Evolutionary conservation across 2,888 invertebrate species (phyloP), one percentile per base, ranked within the genome.

Genomic region (Dolomedes plantarius): DNA sequence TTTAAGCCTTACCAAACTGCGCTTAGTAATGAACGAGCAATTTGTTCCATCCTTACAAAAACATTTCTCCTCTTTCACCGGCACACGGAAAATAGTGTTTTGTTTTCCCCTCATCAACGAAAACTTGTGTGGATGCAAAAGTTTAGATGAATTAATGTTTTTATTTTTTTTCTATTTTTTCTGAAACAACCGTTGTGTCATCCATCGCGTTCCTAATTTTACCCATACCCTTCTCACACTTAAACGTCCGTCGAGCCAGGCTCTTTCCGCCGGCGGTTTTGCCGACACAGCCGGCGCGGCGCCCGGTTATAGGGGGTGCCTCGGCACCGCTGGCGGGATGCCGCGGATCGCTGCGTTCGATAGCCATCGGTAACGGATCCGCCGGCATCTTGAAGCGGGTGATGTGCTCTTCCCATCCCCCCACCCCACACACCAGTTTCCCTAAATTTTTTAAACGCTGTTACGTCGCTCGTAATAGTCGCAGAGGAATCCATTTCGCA

Each of bases 361-460:
- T 56, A 56, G 56, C 56, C 56, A 56, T 56, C 56, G 56, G 56
- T 56, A 56, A 56, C 23, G 23, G 56, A 56, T 56, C 56, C 56
- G 56, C 6, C 2, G 56, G 56, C 56, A 56, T 56, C 56, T 23
- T 56, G 19, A 36, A n/a, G n/a, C 16, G 56, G 13, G 23, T 5
- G n/a, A n/a, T n/a, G n/a, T n/a, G n/a, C 23, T 2, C 5, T 23
- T 19, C 19, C n/a, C n/a, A n/a, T 2, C 23, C 56, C 23, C 23
- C 56, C 19, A 1, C 56, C 46, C 5, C 56, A 23, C 7, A 9
- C 2, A 13, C 16, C 11, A 13, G 2, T 9, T 46, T 56, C 23
- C 56, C 56, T 23, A n/a, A 3, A 13, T 16, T 23, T 56, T 56
- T 56, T 56, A 3, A 16, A 56, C 7, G 16, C 5, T 5, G 7